Evolutionary conservation across 2,888 invertebrate genomes (phyloP).

Genomic region (Dorcus parallelipipedus): DNA sequence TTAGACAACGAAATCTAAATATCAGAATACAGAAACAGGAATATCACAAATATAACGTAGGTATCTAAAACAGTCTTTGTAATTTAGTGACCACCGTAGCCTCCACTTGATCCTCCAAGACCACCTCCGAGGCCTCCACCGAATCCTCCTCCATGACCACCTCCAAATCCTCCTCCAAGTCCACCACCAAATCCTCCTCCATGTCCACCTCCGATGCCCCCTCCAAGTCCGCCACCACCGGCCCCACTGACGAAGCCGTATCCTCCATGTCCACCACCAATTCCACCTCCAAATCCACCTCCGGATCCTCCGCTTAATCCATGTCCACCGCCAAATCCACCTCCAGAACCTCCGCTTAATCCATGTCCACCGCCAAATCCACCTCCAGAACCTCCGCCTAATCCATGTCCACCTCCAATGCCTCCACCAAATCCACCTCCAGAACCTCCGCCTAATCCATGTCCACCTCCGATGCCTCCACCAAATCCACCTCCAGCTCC

Average conservation of each 20-base stretch:
- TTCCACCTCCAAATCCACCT: not conserved
- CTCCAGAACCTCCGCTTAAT: not conserved
- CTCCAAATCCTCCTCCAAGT: conserved; percentile 3
- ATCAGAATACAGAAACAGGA: not conserved
- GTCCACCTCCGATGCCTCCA: conserved; percentile 2
- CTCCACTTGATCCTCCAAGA: not conserved
- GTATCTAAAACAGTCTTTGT: not conserved
- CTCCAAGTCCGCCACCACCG: no score
- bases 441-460: conserved; percentile 5
- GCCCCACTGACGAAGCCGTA: no score
- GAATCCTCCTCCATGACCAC: conserved; percentile 3
- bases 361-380: not conserved
- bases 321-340: not conserved
- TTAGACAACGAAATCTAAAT: no score
- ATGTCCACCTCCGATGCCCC: no score
- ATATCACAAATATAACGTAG: not conserved
- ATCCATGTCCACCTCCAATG: not conserved
- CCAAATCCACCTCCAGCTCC: conserved; percentile 4
- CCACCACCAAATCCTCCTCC: not conserved
- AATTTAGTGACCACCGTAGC: not conserved
- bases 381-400: not conserved
- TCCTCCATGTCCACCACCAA: no score
- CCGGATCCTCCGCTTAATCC: not conserved
- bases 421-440: conserved; percentile 6
- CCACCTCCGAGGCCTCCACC: not conserved